Base-by-base conservation (phyloP, 2,888 invertebrate genomes). In the Cactoblastis cactorum region DNA sequence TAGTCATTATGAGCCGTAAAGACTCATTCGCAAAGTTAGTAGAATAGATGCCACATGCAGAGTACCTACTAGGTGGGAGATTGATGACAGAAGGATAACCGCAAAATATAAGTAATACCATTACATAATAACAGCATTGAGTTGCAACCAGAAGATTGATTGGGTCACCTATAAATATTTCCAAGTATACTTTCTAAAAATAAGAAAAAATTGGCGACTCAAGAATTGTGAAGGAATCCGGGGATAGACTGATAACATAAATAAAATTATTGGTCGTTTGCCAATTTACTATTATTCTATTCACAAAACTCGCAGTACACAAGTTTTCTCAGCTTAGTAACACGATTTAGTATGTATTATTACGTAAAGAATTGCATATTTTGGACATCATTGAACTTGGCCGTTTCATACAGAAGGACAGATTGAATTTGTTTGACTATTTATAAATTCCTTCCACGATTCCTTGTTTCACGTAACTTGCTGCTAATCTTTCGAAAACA, bases 321-420 rank as follows among this genome's bases (percentile, higher is more conserved):
- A 65, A 65, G 28, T 9, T 14, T 17, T 43, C 9, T 9, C 6
- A 17, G 43, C 43, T 43, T 43, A 43, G 43, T 28, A 43, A 43
- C 43, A 32, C 15, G 43, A 43, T 43, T 43, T 50, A 65, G 61
- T 62, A 60, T 68, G 63, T 62, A 64, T 66, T 57, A 54, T 45
- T 59, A 67, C 57, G 67, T 70, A 67, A 71, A 69, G 62, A 74
- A 74, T 75, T 76, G 72, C 73, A 65, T 59, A 56, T 65, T 56
- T n/a, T n/a, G n/a, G 54, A 54, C 65, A 67, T 62, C 76, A 77
- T 74, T 79, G 78, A 78, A 77, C 78, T 78, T 75, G 74, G 49
- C 63, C 4, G 35, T 52, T 61, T 62, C 63, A 60, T 61, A 67
- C 63, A 69, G 69, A 69, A 65, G 59, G 66, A 28, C 28, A 28